Percentiles rank a stretch among this genome's conserved stretches.
Conservation (phyloP, 2,113 vertebrate genomes). For the Odocoileus virginianus region DNA sequence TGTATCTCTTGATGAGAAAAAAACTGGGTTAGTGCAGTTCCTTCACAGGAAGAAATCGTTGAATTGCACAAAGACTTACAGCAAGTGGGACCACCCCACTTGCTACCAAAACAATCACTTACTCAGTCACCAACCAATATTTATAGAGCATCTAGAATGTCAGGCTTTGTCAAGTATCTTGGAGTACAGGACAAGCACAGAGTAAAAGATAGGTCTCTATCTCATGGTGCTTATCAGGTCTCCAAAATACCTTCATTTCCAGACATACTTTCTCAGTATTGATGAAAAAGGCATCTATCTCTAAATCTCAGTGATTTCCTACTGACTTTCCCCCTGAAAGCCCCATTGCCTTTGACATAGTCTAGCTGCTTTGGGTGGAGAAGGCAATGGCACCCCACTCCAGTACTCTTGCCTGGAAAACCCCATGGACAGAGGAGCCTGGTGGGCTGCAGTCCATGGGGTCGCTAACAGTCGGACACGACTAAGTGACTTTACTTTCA, state of each 20-base stretch:
- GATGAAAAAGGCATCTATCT: background rate
- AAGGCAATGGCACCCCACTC: too few species aligned
- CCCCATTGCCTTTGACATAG: background rate
- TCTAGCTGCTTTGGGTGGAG: background rate
- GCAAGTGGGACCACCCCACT: background rate
- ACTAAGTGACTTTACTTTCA: too few species aligned
- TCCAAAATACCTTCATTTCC: background rate
- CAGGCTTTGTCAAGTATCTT: background rate
- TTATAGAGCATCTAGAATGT: background rate
- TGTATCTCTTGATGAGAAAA: background rate
- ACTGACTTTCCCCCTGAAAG: background rate
- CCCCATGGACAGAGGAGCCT: too few species aligned
- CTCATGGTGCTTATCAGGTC: background rate
- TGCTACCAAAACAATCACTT: background rate
- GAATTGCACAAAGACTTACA: background rate
- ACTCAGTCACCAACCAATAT: background rate
- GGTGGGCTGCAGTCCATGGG: too few species aligned
- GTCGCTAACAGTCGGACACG: too few species aligned
- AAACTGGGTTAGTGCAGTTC: background rate
- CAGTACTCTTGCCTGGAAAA: too few species aligned
- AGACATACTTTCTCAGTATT: background rate
- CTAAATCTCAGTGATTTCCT: background rate
- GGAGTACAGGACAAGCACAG: background rate
- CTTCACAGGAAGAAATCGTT: background rate
- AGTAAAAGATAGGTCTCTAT: background rate